Base-by-base conservation (phyloP, 2,113 vertebrate genomes). In the Alces alces region DNA sequence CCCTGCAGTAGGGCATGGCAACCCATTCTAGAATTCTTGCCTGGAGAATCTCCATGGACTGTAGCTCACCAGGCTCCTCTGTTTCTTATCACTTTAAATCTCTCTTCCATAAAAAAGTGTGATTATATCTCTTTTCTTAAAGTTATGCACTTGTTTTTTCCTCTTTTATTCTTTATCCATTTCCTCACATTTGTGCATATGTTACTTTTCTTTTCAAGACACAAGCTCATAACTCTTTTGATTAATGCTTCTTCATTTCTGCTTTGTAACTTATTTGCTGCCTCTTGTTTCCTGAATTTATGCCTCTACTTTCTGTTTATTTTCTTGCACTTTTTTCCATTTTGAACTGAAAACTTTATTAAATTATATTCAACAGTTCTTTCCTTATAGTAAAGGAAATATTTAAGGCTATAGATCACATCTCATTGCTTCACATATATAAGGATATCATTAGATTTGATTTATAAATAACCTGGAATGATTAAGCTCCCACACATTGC, bases 151-250 rank as follows among this genome's bases (percentile, higher is more conserved):
- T 89, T 83, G 43, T 73, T 54, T 82, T 73, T 79, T 28, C 78
- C 16, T 45, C 33, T 92, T 66, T 82, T 58, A 61, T 80, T 73
- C 15, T 80, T 85, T 73, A 70, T 21, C 23, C n/a, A 14, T 89
- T 52, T 70, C 78, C 13, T 89, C 52, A 92, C 27, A 13, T 92
- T 79, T 88, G 27, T 25, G 73, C 23, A n/a, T 52, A 55, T 83
- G 80, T 83, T 61, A 73, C 87, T 91, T 93, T 95, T 39, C 36
- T 91, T 94, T 91, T 36, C 66, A 64, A 15, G 82, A 93, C 91
- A 55, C 0, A 45, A 96, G 6, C 11, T 90, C 21, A 64, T 91
- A 33, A 73, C 36, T 83, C 84, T 58, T 78, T 86, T n/a, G 4
- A 14, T 90, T 89, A 76, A 84, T 36, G 85, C 13, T 82, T 82